Base-by-base conservation (phyloP, 2,797 vertebrate species). In the Staurois parvus region DNA sequence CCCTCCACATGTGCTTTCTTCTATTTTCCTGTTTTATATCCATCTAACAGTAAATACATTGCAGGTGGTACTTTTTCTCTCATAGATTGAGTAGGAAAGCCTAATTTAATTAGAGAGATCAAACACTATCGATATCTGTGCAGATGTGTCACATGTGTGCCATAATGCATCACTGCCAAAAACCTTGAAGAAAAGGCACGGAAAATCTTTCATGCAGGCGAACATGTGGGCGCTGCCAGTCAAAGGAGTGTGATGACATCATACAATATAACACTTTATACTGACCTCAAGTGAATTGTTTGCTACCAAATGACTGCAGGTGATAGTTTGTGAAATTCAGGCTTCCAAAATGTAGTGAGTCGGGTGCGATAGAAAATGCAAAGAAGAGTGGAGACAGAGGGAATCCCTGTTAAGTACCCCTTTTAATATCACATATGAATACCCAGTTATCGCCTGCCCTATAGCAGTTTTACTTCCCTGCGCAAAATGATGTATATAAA, bases 71-170 rank as follows among this genome's bases (percentile, higher is more conserved):
- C 19, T 48, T 66, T 52, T 72, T 66, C 24, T 76, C 56, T 34
- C 24, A 52, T 40, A 11, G 37, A 64, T 72, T 66, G 11, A 24
- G 28, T 79, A 56, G 52, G 29, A 85, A 79, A 79, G 52, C 17
- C 4, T n/a, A 69, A 70, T 73, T 26, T 19, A 12, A 45, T 73
- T n/a, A 26, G 17, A 80, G 19, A 85, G 76, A 85, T 79, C 76
- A 85, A 85, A 85, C 29, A 48, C 68, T 19, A 26, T 80, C 2
- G 11, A 66, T 48, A 19, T 40, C n/a, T 4, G 26, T 34, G 26
- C 77, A 85, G 59, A 68, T 85, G 84, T 37, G 6, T 12, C 77
- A 74, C 84, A 75, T 80, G 28, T 80, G 84, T 74, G 24, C 74
- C 24, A 24, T 19, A 30, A 52, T 52, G 21, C 45, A 64, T 79